Evolutionary conservation across 2,113 vertebrate genomes (phyloP).

Genomic region (Alethe castanea): DNA sequence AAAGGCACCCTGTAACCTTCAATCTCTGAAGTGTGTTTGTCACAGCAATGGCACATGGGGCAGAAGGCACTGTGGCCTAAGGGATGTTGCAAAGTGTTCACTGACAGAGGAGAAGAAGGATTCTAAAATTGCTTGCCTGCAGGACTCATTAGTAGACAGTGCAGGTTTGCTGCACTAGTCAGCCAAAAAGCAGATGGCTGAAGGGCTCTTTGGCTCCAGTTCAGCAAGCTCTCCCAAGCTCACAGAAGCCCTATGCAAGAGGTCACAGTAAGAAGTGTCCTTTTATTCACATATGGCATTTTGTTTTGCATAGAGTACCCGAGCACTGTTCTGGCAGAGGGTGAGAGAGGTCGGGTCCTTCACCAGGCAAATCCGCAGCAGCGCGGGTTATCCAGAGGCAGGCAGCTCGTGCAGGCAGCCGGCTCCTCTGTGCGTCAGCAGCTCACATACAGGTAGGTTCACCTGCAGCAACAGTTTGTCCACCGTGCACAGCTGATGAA

Average conservation of each 20-base stretch:
- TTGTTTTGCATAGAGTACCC: constrained; percentile 58
- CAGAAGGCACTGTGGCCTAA: neutral
- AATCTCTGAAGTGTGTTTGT: neutral
- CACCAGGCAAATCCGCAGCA: neutral
- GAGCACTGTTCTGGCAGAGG: neutral
- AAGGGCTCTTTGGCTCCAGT: constrained; percentile 41
- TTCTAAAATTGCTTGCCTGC: constrained; percentile 12
- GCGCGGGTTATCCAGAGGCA: neutral
- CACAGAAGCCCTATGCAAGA: neutral
- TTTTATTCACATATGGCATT: constrained; percentile 43
- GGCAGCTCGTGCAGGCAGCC: neutral
- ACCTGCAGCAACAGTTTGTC: neutral
- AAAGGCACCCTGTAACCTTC: neutral
- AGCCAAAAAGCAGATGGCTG: constrained; percentile 55
- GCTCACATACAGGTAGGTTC: constrained; percentile 49
- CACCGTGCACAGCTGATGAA: neutral
- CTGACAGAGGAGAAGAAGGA: neutral
- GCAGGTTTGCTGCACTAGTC: neutral
- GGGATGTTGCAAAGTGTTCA: neutral
- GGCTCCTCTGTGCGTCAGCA: neutral
- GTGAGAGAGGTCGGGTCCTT: neutral
- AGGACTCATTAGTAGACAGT: neutral
- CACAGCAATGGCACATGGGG: neutral
- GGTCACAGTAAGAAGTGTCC: constrained; percentile 24
- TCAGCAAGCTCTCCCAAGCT: constrained; percentile 36